Evolutionary conservation across 2,888 invertebrate genomes (phyloP), one percentile per base, ranked within the genome.

Genomic region (Hirtodrosophila trivittata): DNA sequence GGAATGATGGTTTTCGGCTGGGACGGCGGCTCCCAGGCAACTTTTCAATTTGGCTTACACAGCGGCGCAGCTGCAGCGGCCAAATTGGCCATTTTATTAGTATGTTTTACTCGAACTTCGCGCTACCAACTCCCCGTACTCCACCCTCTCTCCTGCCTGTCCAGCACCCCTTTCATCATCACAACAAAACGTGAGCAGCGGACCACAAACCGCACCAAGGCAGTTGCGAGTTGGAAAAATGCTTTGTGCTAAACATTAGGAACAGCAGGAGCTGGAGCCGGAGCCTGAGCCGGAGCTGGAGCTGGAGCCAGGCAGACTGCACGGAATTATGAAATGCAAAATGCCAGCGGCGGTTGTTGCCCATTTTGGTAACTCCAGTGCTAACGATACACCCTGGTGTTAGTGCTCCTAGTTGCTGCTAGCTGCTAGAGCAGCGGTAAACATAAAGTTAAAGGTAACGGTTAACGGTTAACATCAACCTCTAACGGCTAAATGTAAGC

Each of bases 41-140:
- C 68, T 73, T 73, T 70, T 58, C 46, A 66, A 75, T 60, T 66
- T 60, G 39, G 78, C 85, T 66, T 62, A 67, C 43, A 49, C 10
- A 41, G 49, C 46, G 49, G 25, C 56, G 46, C 78, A 85, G 78
- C 75, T 82, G 83, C 78, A 78, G 28, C 56, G 38, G 35, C 59
- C 50, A 86, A 86, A 80, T 83, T 78, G 76, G 83, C 63, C 70
- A 70, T 81, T 77, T 78, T 73, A 71, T 69, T 69, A 65, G 69
- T 59, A 56, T 59, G 70, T 54, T 68, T 74, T 58, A 39, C 54
- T 62, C 35, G 33, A 56, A 67, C 38, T 51, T 70, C 43, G 16
- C 32, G 39, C 14, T 33, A 43, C 41, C 33, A 25, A 12, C 1
- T 30, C 3, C n/a, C 6, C 13, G 7, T 8, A 7, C 12, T 8